Conservation (phyloP, 2,113 vertebrate species). For the Formicarius rufipectus region DNA sequence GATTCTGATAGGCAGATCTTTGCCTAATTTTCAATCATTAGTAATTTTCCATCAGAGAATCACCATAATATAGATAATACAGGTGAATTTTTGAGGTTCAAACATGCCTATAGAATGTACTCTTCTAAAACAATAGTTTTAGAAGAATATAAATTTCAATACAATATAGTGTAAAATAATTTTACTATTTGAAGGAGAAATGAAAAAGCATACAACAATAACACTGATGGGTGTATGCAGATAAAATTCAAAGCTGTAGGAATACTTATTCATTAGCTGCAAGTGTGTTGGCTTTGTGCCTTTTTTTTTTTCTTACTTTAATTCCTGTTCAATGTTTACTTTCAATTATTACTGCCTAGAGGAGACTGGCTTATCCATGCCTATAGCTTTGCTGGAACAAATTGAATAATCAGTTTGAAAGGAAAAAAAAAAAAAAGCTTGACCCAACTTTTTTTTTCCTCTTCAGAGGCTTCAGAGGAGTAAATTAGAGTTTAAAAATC, state of each 20-base stretch:
- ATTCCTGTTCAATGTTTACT: background rate
- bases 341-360: background rate
- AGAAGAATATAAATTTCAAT: background rate
- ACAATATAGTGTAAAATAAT: background rate
- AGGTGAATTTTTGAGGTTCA: background rate
- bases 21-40: background rate
- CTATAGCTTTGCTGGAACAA: background rate
- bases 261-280: background rate
- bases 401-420: background rate
- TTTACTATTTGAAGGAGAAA: background rate
- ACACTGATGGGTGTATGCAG: background rate
- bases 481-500: background rate
- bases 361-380: background rate
- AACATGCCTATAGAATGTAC: background rate
- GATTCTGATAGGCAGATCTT: background rate
- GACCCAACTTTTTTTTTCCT: background rate
- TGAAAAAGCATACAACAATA: background rate
- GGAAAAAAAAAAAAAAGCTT: background rate
- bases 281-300: background rate
- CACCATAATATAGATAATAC: background rate
- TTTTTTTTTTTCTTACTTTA: background rate
- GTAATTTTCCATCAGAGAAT: background rate
- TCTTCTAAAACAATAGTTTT: background rate
- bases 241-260: background rate
- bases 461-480: background rate